Evolutionary conservation across 2,797 vertebrate species (phyloP), one percentile per base, ranked within the genome.

Genomic region (Odontamblyopus lacepedii): DNA sequence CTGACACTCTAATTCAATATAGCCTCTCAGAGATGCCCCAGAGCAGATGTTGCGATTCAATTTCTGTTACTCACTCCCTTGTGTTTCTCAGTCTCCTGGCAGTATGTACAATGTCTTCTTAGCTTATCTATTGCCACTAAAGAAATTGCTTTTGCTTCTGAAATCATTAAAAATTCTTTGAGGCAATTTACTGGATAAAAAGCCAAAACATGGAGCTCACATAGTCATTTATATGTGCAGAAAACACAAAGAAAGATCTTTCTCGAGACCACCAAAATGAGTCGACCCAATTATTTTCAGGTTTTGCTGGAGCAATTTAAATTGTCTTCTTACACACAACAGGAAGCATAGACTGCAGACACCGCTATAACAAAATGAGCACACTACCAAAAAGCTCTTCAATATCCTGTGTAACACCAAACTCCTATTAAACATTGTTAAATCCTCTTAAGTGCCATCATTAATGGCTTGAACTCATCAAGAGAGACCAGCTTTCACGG

Each of bases 1-100:
- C 86, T 79, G 85, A 85, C 84, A 79, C 87, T 81, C 85, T 90
- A 88, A 91, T 91, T 92, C 74, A 92, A 93, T 92, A 84, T 85
- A 78, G 80, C 77, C 75, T 81, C 82, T 87, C 78, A 71, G 66
- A 88, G 85, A 87, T 88, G 85, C 89, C 86, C 84, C 71, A 70
- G 69, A 87, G 86, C 83, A 89, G 87, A 92, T 81, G 83, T 76
- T 88, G 75, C 77, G 74, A 91, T 92, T 92, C 83, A 89, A 93
- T 91, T 88, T 87, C 66, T 89, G 81, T 82, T 83, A 76, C 83
- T 83, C 75, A 57, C 74, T 90, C 85, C 79, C 87, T 78, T 55
- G 80, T 87, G 83, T 78, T 67, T 71, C 74, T 61, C 1, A 32
- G 63, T 88, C 86, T 80, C 85, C 73, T 81, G 82, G 78, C 75